A percentile compares a stretch with the other conserved stretches of the same genome.
These are phyloP conservation scores for Raja brachyura DNA, from an alignment of 2,113 vertebrate genomes.

Conservation along the genomic window DNA sequence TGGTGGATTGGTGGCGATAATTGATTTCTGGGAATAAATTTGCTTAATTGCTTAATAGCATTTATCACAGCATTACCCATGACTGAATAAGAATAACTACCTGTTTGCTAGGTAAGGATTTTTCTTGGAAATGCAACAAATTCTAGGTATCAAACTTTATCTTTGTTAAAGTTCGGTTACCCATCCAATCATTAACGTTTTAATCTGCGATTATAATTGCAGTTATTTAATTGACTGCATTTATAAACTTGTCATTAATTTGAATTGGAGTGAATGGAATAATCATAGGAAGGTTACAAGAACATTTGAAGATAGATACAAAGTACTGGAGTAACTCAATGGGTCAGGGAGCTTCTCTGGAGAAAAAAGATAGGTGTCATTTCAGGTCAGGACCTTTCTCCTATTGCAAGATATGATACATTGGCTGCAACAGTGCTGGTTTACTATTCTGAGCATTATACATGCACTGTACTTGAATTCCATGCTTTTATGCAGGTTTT, in stretches of 20 bases:
- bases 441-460: background rate
- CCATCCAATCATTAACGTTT: background rate
- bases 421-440: too few relatives aligned
- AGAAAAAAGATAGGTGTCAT: too few relatives aligned
- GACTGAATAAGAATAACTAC: background rate
- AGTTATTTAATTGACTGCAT: background rate
- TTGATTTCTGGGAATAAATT: background rate
- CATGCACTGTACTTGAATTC: background rate
- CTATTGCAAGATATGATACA: too few relatives aligned
- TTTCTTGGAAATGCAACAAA: background rate
- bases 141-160: background rate
- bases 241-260: background rate
- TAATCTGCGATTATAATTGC: background rate
- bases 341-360: too few relatives aligned
- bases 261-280: background rate
- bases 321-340: too few relatives aligned
- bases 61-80: background rate
- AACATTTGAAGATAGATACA: background rate
- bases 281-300: background rate
- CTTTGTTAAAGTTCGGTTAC: background rate
- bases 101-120: background rate
- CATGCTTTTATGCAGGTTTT: background rate
- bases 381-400: too few relatives aligned
- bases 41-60: background rate
- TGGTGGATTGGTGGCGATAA: background rate